A percentile compares a stretch with the other conserved stretches of the same genome.
These are phyloP conservation scores for Scaptomyza reducta DNA, from an alignment of 2,888 invertebrate genomes.

Conservation along the genomic window DNA sequence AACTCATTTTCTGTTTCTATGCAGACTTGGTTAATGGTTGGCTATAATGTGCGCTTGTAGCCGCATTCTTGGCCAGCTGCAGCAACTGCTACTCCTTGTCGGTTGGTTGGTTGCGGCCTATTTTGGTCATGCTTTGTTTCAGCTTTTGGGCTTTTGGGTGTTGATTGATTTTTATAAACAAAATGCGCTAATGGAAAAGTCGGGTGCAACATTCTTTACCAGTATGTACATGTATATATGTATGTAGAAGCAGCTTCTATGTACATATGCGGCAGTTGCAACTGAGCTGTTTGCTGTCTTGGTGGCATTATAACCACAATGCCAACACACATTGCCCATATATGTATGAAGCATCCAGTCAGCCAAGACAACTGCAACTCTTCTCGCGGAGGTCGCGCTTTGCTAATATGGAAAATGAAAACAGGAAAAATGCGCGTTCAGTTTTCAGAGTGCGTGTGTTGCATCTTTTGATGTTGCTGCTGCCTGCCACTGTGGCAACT, in stretches of 20 bases:
- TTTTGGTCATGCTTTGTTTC: constrained; percentile 44
- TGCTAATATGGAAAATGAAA: constrained; percentile 79
- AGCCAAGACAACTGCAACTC: constrained; percentile 27
- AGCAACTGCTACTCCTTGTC: constrained; percentile 15
- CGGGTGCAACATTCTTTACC: constrained; percentile 70
- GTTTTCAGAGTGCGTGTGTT: constrained; percentile 39
- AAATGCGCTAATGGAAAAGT: constrained; percentile 75
- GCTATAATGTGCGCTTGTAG: constrained; percentile 7
- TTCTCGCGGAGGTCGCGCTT: constrained; percentile 60
- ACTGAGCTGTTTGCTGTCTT: constrained; percentile 41
- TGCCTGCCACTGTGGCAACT: constrained; percentile 23
- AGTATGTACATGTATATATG: constrained; percentile 27
- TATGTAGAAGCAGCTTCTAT: constrained; percentile 38
- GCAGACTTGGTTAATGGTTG: constrained; percentile 52
- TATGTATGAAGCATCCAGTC: constrained; percentile 50
- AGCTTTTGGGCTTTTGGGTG: constrained; percentile 73
- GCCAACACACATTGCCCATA: constrained; percentile 62
- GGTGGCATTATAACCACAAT: constrained; percentile 73
- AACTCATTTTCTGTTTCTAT: constrained; percentile 25
- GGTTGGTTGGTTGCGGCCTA: constrained; percentile 33
- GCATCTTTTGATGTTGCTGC: constrained; percentile 25
- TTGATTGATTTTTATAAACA: constrained; percentile 79
- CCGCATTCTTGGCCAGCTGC: constrained; percentile 58
- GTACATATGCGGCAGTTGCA: constrained; percentile 26
- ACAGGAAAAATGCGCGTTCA: constrained; percentile 72